phyloP scores from a whole-genome alignment of 1,140 invertebrate genomes.

The Drosophila grimshawi region DNA sequence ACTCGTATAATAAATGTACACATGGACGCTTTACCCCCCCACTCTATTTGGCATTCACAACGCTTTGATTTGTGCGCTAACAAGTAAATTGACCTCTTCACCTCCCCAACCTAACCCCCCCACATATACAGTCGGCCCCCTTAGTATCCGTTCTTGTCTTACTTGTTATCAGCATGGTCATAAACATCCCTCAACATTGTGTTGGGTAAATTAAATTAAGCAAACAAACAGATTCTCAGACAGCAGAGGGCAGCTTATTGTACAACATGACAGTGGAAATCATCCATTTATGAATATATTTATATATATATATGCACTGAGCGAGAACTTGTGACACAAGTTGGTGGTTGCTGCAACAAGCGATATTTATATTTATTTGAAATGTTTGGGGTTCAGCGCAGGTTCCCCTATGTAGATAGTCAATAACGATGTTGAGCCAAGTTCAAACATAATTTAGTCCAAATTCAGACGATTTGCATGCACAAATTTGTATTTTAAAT shows the following conservation, averaged over 20 bases:
- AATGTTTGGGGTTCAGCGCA: no score
- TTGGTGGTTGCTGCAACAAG: no score
- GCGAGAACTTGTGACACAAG: constrained; percentile 3
- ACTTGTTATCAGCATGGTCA: constrained; percentile 42
- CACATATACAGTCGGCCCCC: background rate
- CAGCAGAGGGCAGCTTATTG: constrained; percentile 44
- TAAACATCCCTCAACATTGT: constrained; percentile 45
- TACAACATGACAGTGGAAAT: constrained; percentile 42
- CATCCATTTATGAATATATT: constrained; percentile 44
- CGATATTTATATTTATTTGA: no score
- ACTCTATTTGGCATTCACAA: constrained; percentile 48
- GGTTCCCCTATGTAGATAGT: no score
- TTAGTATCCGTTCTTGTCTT: background rate
- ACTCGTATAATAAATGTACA: constrained; percentile 2
- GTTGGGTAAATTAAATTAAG: constrained; percentile 75
- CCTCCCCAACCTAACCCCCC: background rate
- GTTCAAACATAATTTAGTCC: no score
- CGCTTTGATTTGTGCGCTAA: constrained; percentile 56
- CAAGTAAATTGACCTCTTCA: constrained; percentile 71
- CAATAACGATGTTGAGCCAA: no score
- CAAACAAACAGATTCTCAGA: constrained; percentile 58
- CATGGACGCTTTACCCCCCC: background rate
- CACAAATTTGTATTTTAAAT: no score
- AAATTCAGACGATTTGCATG: no score
- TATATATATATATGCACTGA: constrained; percentile 15